Evolutionary conservation across 2,113 vertebrate genomes (phyloP), one percentile per base, ranked within the genome.

Genomic region (Leptobrachium ailaonicum): DNA sequence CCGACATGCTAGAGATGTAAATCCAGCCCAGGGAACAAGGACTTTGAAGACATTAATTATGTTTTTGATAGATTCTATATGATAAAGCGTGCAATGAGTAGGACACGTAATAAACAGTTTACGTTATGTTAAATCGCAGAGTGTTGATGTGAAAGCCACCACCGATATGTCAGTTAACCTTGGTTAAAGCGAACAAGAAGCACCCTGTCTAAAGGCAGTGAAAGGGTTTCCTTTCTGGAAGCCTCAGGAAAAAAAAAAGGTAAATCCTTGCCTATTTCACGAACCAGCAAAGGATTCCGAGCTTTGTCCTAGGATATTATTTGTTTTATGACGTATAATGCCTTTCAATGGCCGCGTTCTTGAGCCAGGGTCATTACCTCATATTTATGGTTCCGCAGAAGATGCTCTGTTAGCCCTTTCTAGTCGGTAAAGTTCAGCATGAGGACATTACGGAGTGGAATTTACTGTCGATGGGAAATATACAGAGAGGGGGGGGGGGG

Each of bases 261-360:
- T n/a, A 80, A 80, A 69, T 80, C 54, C 73, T 40, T 47, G 50
- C n/a, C 41, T 62, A 68, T 80, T 75, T 50, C 74, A 71, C 69
- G 79, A 80, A 72, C 71, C 79, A 80, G 79, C 79, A 75, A 20
- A 80, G 75, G 74, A n/a, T 74, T 75, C n/a, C 41, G 43, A 75
- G 79, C 79, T 69, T 56, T 75, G 62, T 74, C 53, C 71, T 69
- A 11, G 69, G 79, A 54, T 63, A 80, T 80, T 62, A 80, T 74
- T 80, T 80, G 79, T 80, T 80, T 80, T 80, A 80, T 80, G 79
- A 80, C 79, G 53, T 75, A 64, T 80, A 71, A 63, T 67, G 64
- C 78, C 72, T 80, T 41, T 75, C 71, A 41, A 69, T 41, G 54
- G 50, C 53, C 41, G 41, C 71, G 71, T 74, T 62, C 50, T n/a